Evolutionary conservation across 1,140 invertebrate genomes (phyloP).

Genomic region (Drosophila hydei): DNA sequence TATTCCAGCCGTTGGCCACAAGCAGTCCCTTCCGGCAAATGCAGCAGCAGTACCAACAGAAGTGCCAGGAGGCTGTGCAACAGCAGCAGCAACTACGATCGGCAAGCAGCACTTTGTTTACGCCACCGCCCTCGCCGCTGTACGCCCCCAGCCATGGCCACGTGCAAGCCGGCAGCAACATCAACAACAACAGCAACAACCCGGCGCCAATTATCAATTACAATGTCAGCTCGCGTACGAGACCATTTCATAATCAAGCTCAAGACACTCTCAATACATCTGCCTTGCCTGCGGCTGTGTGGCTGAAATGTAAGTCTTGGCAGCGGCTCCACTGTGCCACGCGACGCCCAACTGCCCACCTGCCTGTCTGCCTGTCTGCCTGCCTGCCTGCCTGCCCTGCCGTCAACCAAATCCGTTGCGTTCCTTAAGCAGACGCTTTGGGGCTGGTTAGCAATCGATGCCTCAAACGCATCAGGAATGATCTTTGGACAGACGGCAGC

Average conservation of each 20-base stretch:
- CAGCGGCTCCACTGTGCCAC: constrained; percentile 60
- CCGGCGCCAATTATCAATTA: constrained; percentile 71
- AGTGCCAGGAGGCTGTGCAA: constrained; percentile 47
- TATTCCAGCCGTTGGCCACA: constrained; percentile 57
- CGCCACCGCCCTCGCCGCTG: constrained; percentile 63
- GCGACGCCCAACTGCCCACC: constrained; percentile 29
- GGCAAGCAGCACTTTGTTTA: constrained; percentile 42
- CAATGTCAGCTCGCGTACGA: constrained; percentile 73
- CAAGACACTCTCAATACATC: constrained; percentile 78
- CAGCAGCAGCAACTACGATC: constrained; percentile 50
- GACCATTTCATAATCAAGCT: constrained; percentile 81
- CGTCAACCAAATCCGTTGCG: constrained; percentile 34
- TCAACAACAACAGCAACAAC: constrained; percentile 42
- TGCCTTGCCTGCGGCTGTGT: constrained; percentile 71
- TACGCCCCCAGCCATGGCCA: constrained; percentile 46
- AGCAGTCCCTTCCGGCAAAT: constrained; percentile 51
- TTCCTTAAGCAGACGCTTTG: constrained; percentile 27
- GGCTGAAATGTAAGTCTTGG: constrained; percentile 84
- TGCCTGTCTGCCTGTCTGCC: constrained; percentile 24
- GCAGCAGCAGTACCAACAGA: constrained; percentile 67
- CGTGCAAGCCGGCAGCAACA: constrained; percentile 31
- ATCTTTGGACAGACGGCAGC: not conserved
- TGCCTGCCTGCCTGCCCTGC: constrained; percentile 24
- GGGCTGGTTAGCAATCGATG: not conserved
- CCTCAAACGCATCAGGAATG: not conserved